phyloP scores from a whole-genome alignment of 2,888 invertebrate genomes.

The Neria commutata region DNA sequence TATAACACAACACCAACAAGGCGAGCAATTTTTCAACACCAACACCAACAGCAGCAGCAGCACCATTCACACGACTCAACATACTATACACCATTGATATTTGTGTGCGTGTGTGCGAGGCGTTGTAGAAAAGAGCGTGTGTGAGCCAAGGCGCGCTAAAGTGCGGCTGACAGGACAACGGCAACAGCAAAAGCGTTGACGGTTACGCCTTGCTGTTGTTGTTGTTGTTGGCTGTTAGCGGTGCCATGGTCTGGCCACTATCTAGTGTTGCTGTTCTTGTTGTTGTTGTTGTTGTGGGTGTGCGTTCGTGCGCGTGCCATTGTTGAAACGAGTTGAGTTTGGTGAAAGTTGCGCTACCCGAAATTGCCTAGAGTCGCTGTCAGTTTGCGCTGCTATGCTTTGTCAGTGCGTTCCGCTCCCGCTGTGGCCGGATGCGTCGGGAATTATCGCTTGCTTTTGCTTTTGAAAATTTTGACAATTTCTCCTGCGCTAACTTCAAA shows the following conservation, averaged over 20 bases:
- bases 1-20: conserved; percentile 17
- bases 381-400: neutral
- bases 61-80: neutral
- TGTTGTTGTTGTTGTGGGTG: neutral
- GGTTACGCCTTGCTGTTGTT: neutral
- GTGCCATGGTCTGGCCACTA: too few species aligned
- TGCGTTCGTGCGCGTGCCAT: conserved; percentile 13
- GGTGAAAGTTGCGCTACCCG: neutral
- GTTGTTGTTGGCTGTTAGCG: neutral
- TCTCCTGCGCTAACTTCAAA: neutral
- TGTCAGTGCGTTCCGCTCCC: neutral
- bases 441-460: too few species aligned
- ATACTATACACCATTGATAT: neutral
- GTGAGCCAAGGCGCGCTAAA: conserved; percentile 1
- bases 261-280: neutral
- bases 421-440: neutral
- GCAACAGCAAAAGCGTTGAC: conserved; percentile 17
- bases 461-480: too few species aligned
- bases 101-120: neutral
- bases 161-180: conserved; percentile 15
- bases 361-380: neutral
- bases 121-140: conserved; percentile 8
- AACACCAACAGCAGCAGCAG: neutral
- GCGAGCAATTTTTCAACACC: neutral
- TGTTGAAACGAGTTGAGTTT: conserved; percentile 1